Percentiles rank a stretch among this genome's conserved stretches.
phyloP scores from a whole-genome alignment of 1,140 invertebrate species.

The Venturia canescens region DNA sequence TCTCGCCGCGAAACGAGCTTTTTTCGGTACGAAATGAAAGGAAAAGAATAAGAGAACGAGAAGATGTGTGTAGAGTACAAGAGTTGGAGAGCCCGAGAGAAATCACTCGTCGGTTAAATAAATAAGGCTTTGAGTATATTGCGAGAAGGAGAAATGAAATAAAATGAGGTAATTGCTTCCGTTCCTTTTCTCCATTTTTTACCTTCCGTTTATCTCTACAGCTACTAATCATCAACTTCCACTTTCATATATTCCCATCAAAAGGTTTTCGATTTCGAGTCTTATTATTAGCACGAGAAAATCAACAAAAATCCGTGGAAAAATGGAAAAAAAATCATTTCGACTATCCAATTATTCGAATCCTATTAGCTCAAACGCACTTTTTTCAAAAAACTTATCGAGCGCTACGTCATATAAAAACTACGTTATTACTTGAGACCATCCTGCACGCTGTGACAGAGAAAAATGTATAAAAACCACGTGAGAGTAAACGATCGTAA shows the following conservation, averaged over 20 bases:
- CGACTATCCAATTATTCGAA: too few relatives aligned
- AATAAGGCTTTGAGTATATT: slow-evolving; percentile 27
- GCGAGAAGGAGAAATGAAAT: slow-evolving; percentile 13
- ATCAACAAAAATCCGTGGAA: too few relatives aligned
- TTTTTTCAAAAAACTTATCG: too few relatives aligned
- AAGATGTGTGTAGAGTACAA: background rate
- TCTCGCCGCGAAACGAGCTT: slow-evolving; percentile 16
- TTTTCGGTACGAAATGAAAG: slow-evolving; percentile 30
- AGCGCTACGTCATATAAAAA: too few relatives aligned
- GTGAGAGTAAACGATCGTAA: background rate
- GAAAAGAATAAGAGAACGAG: slow-evolving; percentile 12
- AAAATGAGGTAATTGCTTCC: background rate
- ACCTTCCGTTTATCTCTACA: background rate
- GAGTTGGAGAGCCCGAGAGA: slow-evolving; percentile 14
- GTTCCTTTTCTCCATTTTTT: slow-evolving; percentile 5
- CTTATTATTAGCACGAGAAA: background rate
- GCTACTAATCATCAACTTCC: background rate
- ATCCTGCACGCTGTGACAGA: too few relatives aligned
- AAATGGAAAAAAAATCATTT: too few relatives aligned
- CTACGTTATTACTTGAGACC: too few relatives aligned
- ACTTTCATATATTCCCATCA: background rate
- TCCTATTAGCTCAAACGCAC: too few relatives aligned
- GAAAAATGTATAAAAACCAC: too few relatives aligned
- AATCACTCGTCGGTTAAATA: slow-evolving; percentile 36
- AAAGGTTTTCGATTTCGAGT: background rate